phyloP scores from a whole-genome alignment of 1,140 invertebrate genomes.

The Potamilus streckersoni region DNA sequence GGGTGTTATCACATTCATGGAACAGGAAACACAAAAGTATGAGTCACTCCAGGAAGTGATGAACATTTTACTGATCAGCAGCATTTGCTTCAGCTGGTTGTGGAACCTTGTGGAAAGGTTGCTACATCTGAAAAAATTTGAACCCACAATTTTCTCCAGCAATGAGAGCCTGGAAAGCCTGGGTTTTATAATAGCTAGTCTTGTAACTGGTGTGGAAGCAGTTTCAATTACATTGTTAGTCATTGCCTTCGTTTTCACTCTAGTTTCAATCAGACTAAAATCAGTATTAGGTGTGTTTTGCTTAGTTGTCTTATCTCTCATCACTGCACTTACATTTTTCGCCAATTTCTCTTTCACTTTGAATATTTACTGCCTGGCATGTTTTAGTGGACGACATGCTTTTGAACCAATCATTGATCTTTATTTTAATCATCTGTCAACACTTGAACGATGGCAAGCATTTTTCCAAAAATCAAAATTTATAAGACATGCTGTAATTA shows the following conservation, averaged over 20 bases:
- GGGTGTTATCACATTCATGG: conserved; percentile 58
- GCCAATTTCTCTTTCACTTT: conserved; percentile 36
- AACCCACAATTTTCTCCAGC: conserved; percentile 40
- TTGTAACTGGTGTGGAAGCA: conserved; percentile 48
- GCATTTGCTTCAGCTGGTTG: conserved; percentile 48
- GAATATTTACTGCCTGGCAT: conserved; percentile 58
- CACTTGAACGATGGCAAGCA: conserved; percentile 60
- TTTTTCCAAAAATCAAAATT: conserved; percentile 47
- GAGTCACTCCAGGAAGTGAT: conserved; percentile 53
- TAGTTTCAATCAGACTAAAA: conserved; percentile 58
- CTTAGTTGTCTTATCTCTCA: conserved; percentile 42
- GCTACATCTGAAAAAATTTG: conserved; percentile 37
- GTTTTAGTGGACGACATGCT: conserved; percentile 55
- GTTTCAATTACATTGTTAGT: conserved; percentile 49
- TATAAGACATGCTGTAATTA: conserved; percentile 43
- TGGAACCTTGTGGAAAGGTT: conserved; percentile 53
- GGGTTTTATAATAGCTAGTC: conserved; percentile 56
- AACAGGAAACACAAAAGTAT: conserved; percentile 44
- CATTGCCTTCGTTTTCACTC: conserved; percentile 49
- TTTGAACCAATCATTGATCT: conserved; percentile 60
- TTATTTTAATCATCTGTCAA: conserved; percentile 55
- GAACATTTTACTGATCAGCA: conserved; percentile 56
- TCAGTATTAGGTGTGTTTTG: conserved; percentile 53
- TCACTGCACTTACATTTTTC: conserved; percentile 48
- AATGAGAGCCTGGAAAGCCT: conserved; percentile 52